Evolutionary conservation across 2,797 vertebrate species (phyloP), one percentile per base, ranked within the genome.

Genomic region (Lithobates pipiens): DNA sequence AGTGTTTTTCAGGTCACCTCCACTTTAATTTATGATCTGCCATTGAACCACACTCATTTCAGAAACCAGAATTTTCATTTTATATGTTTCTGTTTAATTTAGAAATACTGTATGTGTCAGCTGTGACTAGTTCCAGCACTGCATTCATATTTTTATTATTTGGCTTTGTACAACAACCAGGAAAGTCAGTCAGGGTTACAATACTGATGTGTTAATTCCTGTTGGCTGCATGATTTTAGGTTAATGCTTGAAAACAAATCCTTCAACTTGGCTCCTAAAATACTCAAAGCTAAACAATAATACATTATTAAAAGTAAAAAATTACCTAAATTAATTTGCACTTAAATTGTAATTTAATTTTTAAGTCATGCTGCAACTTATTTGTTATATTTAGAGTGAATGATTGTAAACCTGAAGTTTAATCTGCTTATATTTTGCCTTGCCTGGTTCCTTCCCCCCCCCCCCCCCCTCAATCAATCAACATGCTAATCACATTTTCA

Each of bases 101-200:
- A 67, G 11, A 67, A 67, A 67, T 29, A 67, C 65, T 67, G 21
- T 61, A 70, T 70, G 27, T 70, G 27, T 73, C 71, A 73, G 10
- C 36, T 46, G 36, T 73, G 71, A 73, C 71, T 73, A 25, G 39
- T 73, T 46, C 71, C 71, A 73, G 71, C 36, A 25, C 23, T 10
- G 36, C n/a, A 73, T 73, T 46, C 71, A 73, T 73, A 73, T 73
- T 73, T 73, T 46, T 73, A 73, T 44, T 73, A 73, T 73, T 42
- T n/a, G 36, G 21, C 71, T 44, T 73, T n/a, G n/a, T 73, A 13
- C 71, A 39, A 44, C 71, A 39, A 13, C 36, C 65, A 67, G 65
- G 65, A 25, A 29, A 13, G 36, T 46, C 39, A 73, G 71, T 42
- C 71, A 44, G 71, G 39, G 71, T 73, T 44, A 73, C 39, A n/a